These are phyloP conservation scores for Brenthis daphne DNA, from an alignment of 2,888 invertebrate species.

Conservation along the genomic window DNA sequence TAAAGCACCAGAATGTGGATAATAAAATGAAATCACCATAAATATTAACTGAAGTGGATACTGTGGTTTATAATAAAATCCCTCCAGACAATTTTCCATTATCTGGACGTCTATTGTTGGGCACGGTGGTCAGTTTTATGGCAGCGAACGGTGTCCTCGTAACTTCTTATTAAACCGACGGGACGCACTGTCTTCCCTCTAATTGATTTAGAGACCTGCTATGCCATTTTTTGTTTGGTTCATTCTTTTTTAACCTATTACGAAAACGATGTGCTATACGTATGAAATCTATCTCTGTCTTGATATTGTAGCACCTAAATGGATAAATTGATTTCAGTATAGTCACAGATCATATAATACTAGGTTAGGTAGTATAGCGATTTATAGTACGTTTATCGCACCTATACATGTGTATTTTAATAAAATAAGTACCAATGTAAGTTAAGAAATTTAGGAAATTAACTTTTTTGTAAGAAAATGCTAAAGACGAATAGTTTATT, in stretches of 20 bases:
- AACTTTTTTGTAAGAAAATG: too few relatives aligned
- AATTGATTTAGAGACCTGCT: conserved; percentile 75
- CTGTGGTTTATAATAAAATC: conserved; percentile 71
- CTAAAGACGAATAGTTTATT: too few relatives aligned
- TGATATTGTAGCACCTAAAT: too few relatives aligned
- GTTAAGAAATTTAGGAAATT: too few relatives aligned
- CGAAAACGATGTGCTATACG: too few relatives aligned
- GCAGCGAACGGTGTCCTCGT: conserved; percentile 63
- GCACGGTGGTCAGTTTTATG: conserved; percentile 73
- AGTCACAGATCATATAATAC: too few relatives aligned
- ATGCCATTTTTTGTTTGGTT: conserved; percentile 58
- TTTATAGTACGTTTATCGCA: too few relatives aligned
- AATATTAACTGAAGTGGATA: conserved; percentile 63
- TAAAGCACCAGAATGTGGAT: conserved; percentile 39
- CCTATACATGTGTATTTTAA: too few relatives aligned
- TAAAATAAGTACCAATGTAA: too few relatives aligned
- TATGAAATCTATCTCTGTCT: too few relatives aligned
- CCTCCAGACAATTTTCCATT: conserved; percentile 78
- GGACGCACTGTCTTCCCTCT: conserved; percentile 66
- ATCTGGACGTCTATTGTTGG: conserved; percentile 71
- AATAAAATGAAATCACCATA: conserved; percentile 62
- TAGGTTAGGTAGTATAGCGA: too few relatives aligned
- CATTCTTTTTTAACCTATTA: conserved; percentile 46
- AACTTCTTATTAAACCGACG: conserved; percentile 76
- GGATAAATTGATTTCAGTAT: too few relatives aligned